A percentile compares a stretch with the other conserved stretches of the same genome.
These are phyloP conservation scores for Dicrostonyx torquatus DNA, from an alignment of 2,797 vertebrate genomes.

Conservation along the genomic window DNA sequence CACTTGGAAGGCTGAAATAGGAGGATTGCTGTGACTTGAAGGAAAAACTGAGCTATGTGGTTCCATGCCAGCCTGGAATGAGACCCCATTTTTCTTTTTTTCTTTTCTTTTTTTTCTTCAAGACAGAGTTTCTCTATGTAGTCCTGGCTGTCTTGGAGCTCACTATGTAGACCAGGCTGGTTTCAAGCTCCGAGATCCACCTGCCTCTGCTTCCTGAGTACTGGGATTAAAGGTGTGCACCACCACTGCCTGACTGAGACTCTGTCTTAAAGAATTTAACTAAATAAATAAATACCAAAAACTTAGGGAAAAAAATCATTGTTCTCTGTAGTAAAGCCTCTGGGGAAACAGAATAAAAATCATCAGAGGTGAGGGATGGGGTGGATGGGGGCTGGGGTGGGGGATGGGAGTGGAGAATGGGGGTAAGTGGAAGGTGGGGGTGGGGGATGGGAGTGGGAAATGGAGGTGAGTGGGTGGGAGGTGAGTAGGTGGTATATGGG, in stretches of 20 bases:
- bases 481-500: too few species aligned
- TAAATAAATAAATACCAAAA: neutral
- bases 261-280: neutral
- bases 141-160: too few species aligned
- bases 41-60: neutral
- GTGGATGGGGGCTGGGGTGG: too few species aligned
- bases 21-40: neutral
- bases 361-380: neutral
- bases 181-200: too few species aligned
- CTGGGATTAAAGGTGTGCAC: too few species aligned
- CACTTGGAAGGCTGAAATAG: neutral
- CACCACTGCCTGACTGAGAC: neutral
- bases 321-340: too few species aligned
- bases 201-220: too few species aligned
- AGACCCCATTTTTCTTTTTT: rapidly evolving
- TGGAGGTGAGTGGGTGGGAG: too few species aligned
- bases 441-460: neutral
- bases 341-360: neutral
- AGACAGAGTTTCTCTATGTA: too few species aligned
- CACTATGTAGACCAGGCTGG: too few species aligned
- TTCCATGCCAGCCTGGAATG: neutral
- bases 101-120: too few species aligned
- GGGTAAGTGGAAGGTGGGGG: too few species aligned
- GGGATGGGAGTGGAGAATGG: neutral
- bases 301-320: neutral